These are phyloP conservation scores for Tortricodes alternella DNA, from an alignment of 2,888 invertebrate genomes.

Conservation along the genomic window DNA sequence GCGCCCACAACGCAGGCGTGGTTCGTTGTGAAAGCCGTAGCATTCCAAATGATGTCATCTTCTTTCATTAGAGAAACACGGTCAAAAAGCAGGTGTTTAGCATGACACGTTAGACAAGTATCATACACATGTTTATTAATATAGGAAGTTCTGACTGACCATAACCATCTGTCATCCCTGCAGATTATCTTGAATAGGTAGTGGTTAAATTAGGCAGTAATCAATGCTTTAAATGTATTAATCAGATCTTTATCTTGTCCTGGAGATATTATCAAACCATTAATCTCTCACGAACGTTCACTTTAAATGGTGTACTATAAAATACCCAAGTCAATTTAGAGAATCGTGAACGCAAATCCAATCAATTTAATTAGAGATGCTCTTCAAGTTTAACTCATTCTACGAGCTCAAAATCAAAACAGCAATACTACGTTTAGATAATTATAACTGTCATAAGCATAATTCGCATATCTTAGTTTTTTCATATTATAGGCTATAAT, in stretches of 20 bases:
- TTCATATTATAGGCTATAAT: neutral
- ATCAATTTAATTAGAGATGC: conserved; percentile 26
- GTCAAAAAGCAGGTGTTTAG: conserved; percentile 31
- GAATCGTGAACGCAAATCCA: conserved; percentile 19
- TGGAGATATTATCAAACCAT: no score
- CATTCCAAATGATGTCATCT: conserved; percentile 55
- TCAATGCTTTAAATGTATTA: no score
- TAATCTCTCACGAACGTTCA: no score
- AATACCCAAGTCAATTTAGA: conserved; percentile 9
- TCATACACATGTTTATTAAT: no score
- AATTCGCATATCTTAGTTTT: neutral
- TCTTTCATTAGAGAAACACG: conserved; percentile 38
- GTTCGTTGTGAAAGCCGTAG: conserved; percentile 51
- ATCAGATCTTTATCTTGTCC: no score
- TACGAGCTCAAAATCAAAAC: conserved; percentile 12
- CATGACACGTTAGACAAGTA: conserved; percentile 20
- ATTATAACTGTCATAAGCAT: conserved; percentile 19
- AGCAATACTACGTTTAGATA: neutral
- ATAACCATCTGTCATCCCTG: no score
- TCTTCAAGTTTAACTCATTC: conserved; percentile 23
- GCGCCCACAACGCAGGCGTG: conserved; percentile 53
- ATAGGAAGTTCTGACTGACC: no score
- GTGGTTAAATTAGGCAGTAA: neutral
- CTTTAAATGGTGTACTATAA: neutral
- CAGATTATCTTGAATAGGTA: neutral